These are phyloP conservation scores for Clupea harengus DNA, from an alignment of 2,113 vertebrate species.

Conservation along the genomic window DNA sequence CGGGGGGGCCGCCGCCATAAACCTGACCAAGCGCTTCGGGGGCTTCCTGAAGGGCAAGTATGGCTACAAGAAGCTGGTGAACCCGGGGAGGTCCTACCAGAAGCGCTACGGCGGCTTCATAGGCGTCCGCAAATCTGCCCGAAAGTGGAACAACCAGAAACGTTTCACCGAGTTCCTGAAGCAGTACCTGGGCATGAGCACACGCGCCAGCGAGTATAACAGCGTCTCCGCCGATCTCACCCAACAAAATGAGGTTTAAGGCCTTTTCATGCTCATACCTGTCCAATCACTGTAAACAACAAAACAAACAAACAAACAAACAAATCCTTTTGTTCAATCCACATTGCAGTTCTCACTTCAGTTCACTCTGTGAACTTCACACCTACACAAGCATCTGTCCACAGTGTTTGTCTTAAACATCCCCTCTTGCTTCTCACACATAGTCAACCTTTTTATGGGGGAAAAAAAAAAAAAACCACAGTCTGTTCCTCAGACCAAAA, in stretches of 20 bases:
- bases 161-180: conserved; percentile 93
- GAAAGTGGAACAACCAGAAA: conserved; percentile 98
- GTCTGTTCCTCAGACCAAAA: neutral
- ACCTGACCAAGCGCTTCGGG: conserved; percentile 73
- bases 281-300: conserved; percentile 25
- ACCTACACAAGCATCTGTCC: neutral
- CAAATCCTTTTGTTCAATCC: neutral
- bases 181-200: conserved; percentile 91
- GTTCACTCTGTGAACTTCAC: neutral
- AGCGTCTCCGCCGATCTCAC: conserved; percentile 68
- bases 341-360: neutral
- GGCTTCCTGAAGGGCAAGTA: conserved; percentile 75
- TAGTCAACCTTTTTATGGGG: neutral
- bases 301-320: conserved; percentile 19
- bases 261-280: conserved; percentile 30
- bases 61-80: conserved; percentile 70
- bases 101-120: conserved; percentile 95
- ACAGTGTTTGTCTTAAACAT: neutral
- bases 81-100: conserved; percentile 77
- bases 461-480: neutral
- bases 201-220: conserved; percentile 81
- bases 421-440: neutral
- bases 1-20: conserved; percentile 52
- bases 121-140: conserved; percentile 90
- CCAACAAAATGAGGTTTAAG: conserved; percentile 77